Evolutionary conservation across 2,888 invertebrate genomes (phyloP), one percentile per base, ranked within the genome.

Genomic region (Aspidapion aeneum): DNA sequence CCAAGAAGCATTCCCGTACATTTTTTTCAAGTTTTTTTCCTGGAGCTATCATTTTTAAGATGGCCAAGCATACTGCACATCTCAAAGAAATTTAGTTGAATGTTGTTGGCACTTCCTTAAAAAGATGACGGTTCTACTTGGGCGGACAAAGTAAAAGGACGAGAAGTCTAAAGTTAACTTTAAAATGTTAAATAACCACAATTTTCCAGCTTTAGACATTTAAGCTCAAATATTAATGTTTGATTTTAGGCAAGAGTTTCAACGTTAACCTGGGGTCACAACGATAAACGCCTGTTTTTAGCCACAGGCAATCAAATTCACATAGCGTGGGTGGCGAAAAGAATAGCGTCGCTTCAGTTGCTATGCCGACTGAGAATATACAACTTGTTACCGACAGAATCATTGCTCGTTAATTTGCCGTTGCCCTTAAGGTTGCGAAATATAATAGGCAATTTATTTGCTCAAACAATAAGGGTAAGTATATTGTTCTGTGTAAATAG

Each of bases 261-360:
- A 58, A 96, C 97, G 1, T 82, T 99, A 74, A 98, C 98, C 7
- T 99, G 98, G 98, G 98, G 97, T 21, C 98, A 98, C 84, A 96
- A 96, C 78, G 98, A 98, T 78, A 91, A 94, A 71, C 86, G 98
- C 21, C 83, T 99, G 70, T 98, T 98, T 80, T 89, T 98, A 66
- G 94, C 94, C 2, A 93, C 93, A 1, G 98, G 98, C 16, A 91
- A 93, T 56, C 90, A 91, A 74, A 89, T 94, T 73, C 95, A 96
- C 80, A 94, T 96, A 67, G 97, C 96, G 54, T 94, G 97, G 87
- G 92, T 98, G 60, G 94, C 93, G 74, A 84, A 94, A 67, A 87
- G 93, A 62, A 93, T 97, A 68, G 94, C 96, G 59, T 92, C 95
- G 60, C 83, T 98, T 71, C 96, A 97, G 81, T 84, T 96, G 73